A percentile compares a stretch with the other conserved stretches of the same genome.
These are phyloP conservation scores for Caenorhabditis briggsae DNA, from an alignment of 1,140 invertebrate species.

Conservation along the genomic window DNA sequence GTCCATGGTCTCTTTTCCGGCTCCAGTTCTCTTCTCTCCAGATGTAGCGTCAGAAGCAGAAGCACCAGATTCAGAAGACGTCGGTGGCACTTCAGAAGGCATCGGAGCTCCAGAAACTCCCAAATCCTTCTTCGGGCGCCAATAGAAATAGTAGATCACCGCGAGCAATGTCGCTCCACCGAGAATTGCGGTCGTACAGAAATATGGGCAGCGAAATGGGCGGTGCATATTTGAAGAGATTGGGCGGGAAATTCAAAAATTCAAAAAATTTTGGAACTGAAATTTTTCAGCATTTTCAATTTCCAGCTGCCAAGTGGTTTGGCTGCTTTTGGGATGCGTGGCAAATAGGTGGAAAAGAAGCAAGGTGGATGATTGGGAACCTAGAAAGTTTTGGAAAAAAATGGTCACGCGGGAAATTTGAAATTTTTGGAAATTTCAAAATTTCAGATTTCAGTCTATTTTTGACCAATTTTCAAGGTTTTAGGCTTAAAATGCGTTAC, in stretches of 20 bases:
- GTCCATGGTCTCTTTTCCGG: not conserved
- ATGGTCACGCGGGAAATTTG: no score
- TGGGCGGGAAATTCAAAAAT: not conserved
- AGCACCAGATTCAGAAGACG: not conserved
- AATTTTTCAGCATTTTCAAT: not conserved
- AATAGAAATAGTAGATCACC: conserved; percentile 13
- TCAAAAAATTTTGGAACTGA: not conserved
- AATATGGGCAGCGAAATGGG: conserved; percentile 13
- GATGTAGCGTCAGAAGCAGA: not conserved
- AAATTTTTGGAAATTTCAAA: no score
- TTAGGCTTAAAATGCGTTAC: no score
- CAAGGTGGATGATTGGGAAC: no score
- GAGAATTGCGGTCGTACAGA: not conserved
- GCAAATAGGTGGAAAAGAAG: no score
- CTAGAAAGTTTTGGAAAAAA: no score
- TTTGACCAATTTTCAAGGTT: no score
- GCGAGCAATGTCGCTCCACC: not conserved
- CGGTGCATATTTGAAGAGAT: not conserved
- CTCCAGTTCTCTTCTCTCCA: not conserved
- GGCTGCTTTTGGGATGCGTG: no score
- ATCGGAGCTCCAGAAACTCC: not conserved
- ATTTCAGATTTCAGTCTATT: no score
- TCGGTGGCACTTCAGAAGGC: not conserved
- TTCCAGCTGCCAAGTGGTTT: no score
- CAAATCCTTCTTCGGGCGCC: not conserved